phyloP scores from a whole-genome alignment of 2,888 invertebrate species.

The Pimpla rufipes region DNA sequence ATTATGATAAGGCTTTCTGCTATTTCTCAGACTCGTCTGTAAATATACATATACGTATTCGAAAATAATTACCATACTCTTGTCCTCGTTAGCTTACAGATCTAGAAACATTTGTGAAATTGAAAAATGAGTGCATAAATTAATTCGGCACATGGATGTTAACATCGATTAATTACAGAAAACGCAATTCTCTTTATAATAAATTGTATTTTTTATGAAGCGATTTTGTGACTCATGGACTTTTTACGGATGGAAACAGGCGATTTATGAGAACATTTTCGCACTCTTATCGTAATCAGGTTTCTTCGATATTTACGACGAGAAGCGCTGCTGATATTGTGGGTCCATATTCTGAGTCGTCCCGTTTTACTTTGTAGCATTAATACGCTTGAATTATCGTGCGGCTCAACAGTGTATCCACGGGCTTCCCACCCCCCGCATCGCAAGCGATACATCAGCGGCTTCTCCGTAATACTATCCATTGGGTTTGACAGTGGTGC shows the following conservation, averaged over 20 bases:
- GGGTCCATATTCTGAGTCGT: background rate
- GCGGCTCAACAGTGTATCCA: background rate
- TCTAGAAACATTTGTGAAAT: background rate
- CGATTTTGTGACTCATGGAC: too few species aligned
- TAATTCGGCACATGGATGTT: too few species aligned
- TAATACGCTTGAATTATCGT: constrained; percentile 39
- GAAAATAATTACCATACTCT: background rate
- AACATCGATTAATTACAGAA: too few species aligned
- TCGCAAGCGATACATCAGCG: constrained; percentile 58
- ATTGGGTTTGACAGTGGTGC: constrained; percentile 68
- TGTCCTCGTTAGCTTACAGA: background rate
- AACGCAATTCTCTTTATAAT: too few species aligned
- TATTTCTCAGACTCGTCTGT: background rate
- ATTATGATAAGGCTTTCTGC: constrained; percentile 7
- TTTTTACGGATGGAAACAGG: too few species aligned
- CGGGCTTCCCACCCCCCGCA: constrained; percentile 8
- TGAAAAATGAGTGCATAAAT: too few species aligned
- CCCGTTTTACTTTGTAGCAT: background rate
- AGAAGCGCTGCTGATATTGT: constrained; percentile 1
- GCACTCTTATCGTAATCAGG: background rate
- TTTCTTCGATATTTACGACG: background rate
- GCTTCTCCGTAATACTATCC: constrained; percentile 72
- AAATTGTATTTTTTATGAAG: too few species aligned
- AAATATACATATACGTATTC: background rate
- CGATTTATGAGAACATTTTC: background rate